Conservation (phyloP, 2,113 vertebrate genomes). For the Ciconia maguari region DNA sequence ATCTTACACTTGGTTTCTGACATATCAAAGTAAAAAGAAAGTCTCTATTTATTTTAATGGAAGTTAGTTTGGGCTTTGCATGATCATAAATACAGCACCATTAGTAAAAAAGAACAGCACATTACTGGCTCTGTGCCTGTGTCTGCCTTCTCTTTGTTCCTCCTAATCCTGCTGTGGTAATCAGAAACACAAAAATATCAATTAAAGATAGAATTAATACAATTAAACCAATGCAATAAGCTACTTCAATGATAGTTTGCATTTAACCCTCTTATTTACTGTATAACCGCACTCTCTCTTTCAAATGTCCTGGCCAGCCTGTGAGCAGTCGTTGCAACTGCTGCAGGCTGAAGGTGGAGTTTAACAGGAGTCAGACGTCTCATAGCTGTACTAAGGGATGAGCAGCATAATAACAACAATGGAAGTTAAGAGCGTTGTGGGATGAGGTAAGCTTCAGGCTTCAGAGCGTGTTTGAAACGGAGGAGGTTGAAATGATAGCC, state of each 20-base stretch:
- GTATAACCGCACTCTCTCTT: not conserved
- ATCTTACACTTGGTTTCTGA: not conserved
- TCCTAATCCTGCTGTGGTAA: not conserved
- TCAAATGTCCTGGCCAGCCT: not conserved
- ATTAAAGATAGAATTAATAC: slow-evolving; percentile 1
- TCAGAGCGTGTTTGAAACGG: not conserved
- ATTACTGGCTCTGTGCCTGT: not conserved
- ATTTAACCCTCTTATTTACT: not conserved
- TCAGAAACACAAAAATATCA: slow-evolving; percentile 8
- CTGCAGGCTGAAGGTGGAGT: not conserved
- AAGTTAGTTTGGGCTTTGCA: not conserved
- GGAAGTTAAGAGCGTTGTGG: not conserved
- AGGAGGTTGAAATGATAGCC: not conserved
- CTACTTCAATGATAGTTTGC: not conserved
- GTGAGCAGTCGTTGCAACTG: not conserved
- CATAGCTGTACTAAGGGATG: not conserved
- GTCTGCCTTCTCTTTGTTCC: not conserved
- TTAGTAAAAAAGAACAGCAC: not conserved
- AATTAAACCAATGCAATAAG: not conserved
- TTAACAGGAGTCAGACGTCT: not conserved
- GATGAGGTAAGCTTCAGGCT: not conserved
- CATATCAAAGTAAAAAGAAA: not conserved
- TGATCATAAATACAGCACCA: not conserved
- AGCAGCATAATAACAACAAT: not conserved
- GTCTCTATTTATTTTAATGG: not conserved